Evolutionary conservation across 2,797 vertebrate genomes (phyloP), one percentile per base, ranked within the genome.

Genomic region (Australoheros facetus): DNA sequence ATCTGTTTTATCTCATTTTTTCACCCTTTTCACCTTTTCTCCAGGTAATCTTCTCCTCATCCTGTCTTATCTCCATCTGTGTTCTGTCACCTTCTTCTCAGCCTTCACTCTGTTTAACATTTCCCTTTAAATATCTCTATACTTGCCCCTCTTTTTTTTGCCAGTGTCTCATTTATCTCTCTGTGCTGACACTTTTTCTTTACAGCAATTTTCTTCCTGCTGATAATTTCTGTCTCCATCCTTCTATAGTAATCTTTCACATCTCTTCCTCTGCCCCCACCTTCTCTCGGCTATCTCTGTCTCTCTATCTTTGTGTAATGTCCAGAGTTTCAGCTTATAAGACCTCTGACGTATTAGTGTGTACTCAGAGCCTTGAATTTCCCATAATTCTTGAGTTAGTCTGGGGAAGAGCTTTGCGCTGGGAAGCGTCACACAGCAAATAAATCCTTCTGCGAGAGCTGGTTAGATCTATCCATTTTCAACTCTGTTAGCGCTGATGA

Each of bases 101-200:
- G 32, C 48, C 64, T 80, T 86, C 17, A 10, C 69, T 89, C 77
- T 89, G 80, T 90, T 90, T 81, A 87, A 86, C 60, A 26, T 72
- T 53, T 79, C 2, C 14, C 55, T 32, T 78, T 69, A 58, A 73
- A 83, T 78, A 75, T 76, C 59, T 60, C 37, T 17, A 23, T 53
- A 39, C 23, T 14, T 58, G 28, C 37, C 17, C 26, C 13, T 16
- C 59, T 71, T 57, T 21, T 21, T 76, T 74, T 59, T 78, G 30
- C 28, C 45, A 71, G 0, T 2, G 3, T 73, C 55, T 75, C 42
- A 74, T 80, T 76, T 32, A 14, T 73, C 64, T 72, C 66, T 76
- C 16, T 16, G 45, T 62, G 53, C 37, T 75, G 78, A 75, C 77
- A 32, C 19, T 39, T 55, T 30, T 56, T 56, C 56, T 59, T 37